These are phyloP conservation scores for Budorcas taxicolor DNA, from an alignment of 2,113 vertebrate species.

Conservation along the genomic window DNA sequence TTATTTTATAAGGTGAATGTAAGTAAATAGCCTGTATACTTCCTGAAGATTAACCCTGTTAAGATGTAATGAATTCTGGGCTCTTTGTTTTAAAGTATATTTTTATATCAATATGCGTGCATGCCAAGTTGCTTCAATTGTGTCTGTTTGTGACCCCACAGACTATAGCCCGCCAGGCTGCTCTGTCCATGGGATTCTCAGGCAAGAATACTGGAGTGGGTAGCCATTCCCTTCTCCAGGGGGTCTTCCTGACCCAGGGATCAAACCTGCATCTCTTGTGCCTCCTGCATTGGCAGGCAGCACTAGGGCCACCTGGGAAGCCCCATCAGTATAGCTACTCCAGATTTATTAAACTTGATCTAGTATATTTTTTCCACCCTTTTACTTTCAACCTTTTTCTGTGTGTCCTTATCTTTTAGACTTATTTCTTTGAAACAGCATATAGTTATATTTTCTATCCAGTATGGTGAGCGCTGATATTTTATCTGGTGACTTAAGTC, in stretches of 20 bases:
- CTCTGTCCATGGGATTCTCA: background rate
- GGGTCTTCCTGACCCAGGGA: background rate
- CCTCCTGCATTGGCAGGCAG: background rate
- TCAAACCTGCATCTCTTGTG: background rate
- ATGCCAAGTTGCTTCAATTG: background rate
- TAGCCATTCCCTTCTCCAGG: background rate
- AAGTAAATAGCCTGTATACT: background rate
- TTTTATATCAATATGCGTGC: background rate
- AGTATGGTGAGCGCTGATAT: background rate
- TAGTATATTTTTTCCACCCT: background rate
- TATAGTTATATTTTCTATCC: background rate
- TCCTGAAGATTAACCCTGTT: background rate
- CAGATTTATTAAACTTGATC: background rate
- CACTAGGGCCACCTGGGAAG: background rate
- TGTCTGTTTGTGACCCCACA: background rate
- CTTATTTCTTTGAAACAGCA: background rate
- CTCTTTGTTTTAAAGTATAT: background rate
- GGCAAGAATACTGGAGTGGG: background rate
- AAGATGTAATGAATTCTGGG: background rate
- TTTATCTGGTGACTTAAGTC: background rate
- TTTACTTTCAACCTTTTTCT: background rate
- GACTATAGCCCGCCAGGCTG: rapidly evolving
- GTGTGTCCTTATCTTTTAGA: background rate
- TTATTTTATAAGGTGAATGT: background rate
- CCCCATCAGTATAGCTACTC: background rate